phyloP scores from a whole-genome alignment of 2,888 invertebrate species.

The Acholoe squamosa region DNA sequence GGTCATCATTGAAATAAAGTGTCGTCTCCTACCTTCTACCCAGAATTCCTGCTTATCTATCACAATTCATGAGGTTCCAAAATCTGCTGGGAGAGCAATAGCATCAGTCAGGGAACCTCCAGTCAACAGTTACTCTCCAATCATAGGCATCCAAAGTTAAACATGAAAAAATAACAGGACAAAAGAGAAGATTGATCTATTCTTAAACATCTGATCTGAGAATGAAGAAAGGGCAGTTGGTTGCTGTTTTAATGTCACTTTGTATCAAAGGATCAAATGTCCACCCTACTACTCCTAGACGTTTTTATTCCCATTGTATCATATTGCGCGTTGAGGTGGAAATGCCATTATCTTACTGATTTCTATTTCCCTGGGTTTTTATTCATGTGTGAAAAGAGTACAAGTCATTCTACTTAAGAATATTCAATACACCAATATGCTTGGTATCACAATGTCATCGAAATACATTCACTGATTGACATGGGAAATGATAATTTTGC shows the following conservation, averaged over 20 bases:
- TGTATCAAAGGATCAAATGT: not conserved
- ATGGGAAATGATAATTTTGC: not conserved
- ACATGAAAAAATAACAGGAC: not conserved
- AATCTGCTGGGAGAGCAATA: not conserved
- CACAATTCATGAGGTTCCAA: not conserved
- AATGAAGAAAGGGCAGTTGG: not conserved
- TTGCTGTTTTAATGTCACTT: conserved; percentile 19
- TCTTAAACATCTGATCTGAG: too few relatives aligned
- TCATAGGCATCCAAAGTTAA: not conserved
- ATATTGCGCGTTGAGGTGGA: too few relatives aligned
- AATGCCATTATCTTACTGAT: too few relatives aligned
- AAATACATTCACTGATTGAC: conserved; percentile 3
- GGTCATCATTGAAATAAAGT: not conserved
- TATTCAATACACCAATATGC: not conserved
- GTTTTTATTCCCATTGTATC: not conserved
- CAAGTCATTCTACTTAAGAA: not conserved
- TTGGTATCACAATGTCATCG: not conserved
- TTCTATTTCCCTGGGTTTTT: too few relatives aligned
- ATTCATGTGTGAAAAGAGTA: too few relatives aligned
- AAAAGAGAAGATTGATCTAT: not conserved
- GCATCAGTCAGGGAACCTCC: not conserved
- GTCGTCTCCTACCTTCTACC: too few relatives aligned
- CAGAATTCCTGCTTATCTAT: not conserved
- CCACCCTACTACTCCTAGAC: not conserved
- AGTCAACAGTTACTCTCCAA: not conserved